These are phyloP conservation scores for Theristicus caerulescens DNA, from an alignment of 2,113 vertebrate species.

Conservation along the genomic window DNA sequence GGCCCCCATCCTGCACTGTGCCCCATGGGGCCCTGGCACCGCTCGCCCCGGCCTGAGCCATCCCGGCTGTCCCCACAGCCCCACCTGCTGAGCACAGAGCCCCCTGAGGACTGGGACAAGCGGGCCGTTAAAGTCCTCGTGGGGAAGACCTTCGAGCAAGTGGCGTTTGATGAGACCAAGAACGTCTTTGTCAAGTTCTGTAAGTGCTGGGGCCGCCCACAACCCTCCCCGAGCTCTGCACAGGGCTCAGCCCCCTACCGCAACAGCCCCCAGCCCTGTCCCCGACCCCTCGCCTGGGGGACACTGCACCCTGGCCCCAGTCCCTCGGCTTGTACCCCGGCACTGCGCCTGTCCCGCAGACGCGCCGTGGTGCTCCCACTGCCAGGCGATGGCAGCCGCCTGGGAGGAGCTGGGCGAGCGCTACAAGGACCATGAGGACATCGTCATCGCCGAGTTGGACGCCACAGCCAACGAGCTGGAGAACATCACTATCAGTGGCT, in stretches of 20 bases:
- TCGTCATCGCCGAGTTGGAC: conserved; percentile 90
- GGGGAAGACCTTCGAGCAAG: conserved; percentile 89
- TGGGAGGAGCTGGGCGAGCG: conserved; percentile 90
- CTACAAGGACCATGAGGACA: conserved; percentile 80
- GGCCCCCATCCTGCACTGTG: not conserved
- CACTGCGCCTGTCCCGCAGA: conserved; percentile 50
- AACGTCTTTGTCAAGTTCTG: conserved; percentile 95
- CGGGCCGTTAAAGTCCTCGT: conserved; percentile 87
- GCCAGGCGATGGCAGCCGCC: conserved; percentile 81
- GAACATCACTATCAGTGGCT: conserved; percentile 73
- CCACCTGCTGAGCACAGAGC: conserved; percentile 78
- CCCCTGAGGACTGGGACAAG: conserved; percentile 89
- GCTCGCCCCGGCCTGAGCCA: not conserved
- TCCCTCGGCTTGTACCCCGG: fast-evolving
- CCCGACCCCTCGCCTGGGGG: fast-evolving
- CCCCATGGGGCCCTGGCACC: not conserved
- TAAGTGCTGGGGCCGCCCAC: conserved; percentile 57
- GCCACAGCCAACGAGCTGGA: conserved; percentile 87
- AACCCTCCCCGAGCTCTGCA: not conserved
- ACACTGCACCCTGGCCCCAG: fast-evolving
- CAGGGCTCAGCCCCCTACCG: fast-evolving
- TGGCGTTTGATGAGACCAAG: conserved; percentile 87
- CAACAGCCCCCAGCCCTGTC: fast-evolving
- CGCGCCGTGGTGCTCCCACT: conserved; percentile 92
- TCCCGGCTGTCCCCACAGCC: conserved; percentile 69